These are phyloP conservation scores for Bombus haemorrhoidalis DNA, from an alignment of 1,140 invertebrate genomes.

Conservation along the genomic window DNA sequence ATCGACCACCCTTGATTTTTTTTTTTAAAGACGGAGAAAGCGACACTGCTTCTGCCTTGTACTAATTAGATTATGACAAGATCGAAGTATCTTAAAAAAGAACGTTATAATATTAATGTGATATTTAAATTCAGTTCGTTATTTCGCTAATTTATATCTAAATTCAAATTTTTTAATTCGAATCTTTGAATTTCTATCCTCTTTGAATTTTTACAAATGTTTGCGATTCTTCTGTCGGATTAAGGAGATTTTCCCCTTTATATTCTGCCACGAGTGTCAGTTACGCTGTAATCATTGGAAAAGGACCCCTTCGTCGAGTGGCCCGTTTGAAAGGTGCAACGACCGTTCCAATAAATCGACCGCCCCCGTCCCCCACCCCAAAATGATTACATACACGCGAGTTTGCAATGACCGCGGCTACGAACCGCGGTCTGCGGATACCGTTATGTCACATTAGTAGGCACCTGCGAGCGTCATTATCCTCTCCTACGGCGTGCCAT, in stretches of 20 bases:
- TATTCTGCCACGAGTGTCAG: background rate
- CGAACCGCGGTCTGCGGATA: slow-evolving; percentile 75
- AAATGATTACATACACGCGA: slow-evolving; percentile 77
- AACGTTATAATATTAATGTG: background rate
- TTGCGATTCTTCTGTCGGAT: no score
- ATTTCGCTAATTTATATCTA: no score
- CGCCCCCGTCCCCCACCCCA: slow-evolving; percentile 71
- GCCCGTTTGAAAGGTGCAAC: slow-evolving; percentile 77
- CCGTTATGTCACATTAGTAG: slow-evolving; percentile 83
- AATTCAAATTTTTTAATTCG: background rate
- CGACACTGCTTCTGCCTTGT: slow-evolving; percentile 36
- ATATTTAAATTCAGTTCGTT: background rate
- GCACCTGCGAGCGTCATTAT: slow-evolving; percentile 78
- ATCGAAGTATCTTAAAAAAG: slow-evolving; percentile 1
- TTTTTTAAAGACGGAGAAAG: slow-evolving; percentile 64
- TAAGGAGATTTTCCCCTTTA: background rate
- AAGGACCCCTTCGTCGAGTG: slow-evolving; percentile 43
- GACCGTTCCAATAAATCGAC: slow-evolving; percentile 81
- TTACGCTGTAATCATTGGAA: background rate
- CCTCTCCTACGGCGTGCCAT: slow-evolving; percentile 58
- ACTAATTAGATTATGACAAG: slow-evolving; percentile 56
- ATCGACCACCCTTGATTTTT: slow-evolving; percentile 69
- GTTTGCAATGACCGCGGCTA: slow-evolving; percentile 74
- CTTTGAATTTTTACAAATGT: background rate
- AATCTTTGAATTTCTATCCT: background rate